Evolutionary conservation across 2,113 vertebrate genomes (phyloP).

Genomic region (Dicrurus megarhynchus): DNA sequence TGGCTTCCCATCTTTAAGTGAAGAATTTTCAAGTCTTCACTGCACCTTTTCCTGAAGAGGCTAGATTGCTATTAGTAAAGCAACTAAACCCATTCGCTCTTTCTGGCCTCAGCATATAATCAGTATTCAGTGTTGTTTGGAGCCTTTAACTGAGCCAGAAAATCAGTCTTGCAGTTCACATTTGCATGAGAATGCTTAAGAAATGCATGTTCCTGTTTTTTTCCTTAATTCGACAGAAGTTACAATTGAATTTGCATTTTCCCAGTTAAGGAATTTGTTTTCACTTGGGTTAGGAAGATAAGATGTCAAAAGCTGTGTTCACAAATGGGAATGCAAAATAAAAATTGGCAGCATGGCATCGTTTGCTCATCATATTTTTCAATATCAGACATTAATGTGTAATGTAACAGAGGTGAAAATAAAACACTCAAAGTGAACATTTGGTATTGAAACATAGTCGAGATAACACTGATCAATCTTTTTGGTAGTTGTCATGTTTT

Average conservation of each 20-base stretch:
- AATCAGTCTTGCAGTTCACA: neutral
- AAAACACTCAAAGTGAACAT: conserved; percentile 25
- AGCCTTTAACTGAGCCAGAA: neutral
- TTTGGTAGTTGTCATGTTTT: neutral
- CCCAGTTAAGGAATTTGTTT: neutral
- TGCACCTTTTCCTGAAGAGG: neutral
- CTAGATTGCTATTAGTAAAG: neutral
- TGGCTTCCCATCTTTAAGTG: neutral
- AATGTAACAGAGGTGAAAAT: conserved; percentile 30
- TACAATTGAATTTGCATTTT: neutral
- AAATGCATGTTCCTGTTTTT: neutral
- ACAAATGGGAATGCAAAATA: conserved; percentile 14
- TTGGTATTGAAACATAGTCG: neutral
- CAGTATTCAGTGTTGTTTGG: neutral
- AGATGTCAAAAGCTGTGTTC: neutral
- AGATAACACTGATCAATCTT: conserved; percentile 19
- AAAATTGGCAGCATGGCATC: neutral
- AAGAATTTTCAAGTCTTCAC: neutral
- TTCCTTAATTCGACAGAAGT: neutral
- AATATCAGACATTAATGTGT: conserved; percentile 5
- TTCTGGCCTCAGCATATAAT: neutral
- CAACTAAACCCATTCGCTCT: neutral
- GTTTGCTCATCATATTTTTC: neutral
- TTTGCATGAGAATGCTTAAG: neutral
- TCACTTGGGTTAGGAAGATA: neutral